Evolutionary conservation across 1,140 invertebrate species (phyloP).

Genomic region (Drosophila ficusphila): DNA sequence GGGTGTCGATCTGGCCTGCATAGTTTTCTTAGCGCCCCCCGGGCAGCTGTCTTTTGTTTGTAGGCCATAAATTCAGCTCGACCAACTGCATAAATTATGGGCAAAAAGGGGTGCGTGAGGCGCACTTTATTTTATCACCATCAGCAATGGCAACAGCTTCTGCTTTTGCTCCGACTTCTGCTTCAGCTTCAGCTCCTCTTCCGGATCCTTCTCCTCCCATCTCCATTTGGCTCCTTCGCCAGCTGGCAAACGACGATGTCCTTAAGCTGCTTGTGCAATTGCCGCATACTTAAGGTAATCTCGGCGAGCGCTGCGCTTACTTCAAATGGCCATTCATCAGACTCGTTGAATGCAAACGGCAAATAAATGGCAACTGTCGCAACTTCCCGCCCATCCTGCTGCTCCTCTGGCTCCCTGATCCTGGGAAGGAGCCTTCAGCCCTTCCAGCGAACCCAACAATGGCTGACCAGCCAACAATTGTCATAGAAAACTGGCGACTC

Average conservation of each 20-base stretch:
- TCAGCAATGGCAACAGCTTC: conserved; percentile 18
- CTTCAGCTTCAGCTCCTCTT: background rate
- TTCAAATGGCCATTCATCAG: conserved; percentile 82
- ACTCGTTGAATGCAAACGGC: conserved; percentile 80
- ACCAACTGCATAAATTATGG: conserved; percentile 71
- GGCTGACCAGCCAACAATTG: conserved; percentile 73
- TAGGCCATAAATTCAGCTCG: conserved; percentile 70
- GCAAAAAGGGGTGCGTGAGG: conserved; percentile 57
- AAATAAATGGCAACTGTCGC: conserved; percentile 72
- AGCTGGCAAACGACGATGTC: conserved; percentile 34
- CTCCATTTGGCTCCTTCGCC: background rate
- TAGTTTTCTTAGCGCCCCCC: conserved; percentile 57
- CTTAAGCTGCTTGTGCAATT: conserved; percentile 77
- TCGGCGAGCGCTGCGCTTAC: conserved; percentile 75
- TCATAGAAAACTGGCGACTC: conserved; percentile 73
- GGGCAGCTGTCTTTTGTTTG: conserved; percentile 75
- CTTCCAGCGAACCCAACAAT: conserved; percentile 37
- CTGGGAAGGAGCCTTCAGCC: too few species aligned
- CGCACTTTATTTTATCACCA: conserved; percentile 67
- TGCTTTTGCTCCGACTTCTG: background rate
- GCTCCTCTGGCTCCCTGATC: background rate
- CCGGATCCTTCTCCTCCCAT: background rate
- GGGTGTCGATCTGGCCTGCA: conserved; percentile 1
- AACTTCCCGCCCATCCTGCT: conserved; percentile 13
- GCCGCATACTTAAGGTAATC: conserved; percentile 82